These are phyloP conservation scores for Malacoraja senta DNA, from an alignment of 2,797 vertebrate genomes.

Conservation along the genomic window DNA sequence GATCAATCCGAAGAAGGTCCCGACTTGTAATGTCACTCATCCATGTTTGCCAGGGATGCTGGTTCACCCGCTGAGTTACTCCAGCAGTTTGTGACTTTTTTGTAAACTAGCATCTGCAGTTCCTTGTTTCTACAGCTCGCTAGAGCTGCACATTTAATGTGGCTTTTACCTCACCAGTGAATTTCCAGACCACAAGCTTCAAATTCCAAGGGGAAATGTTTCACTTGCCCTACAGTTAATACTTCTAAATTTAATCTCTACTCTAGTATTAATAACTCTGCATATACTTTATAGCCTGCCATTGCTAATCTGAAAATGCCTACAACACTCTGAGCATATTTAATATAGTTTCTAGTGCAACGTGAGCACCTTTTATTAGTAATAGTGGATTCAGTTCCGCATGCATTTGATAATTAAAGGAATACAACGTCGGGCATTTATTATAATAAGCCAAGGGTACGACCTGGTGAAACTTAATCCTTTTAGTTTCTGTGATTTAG, in stretches of 20 bases:
- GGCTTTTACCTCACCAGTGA: no score
- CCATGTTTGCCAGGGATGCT: no score
- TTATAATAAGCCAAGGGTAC: neutral
- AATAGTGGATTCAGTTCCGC: neutral
- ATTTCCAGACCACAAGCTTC: neutral
- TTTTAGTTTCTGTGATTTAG: constrained; percentile 16
- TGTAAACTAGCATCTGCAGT: no score
- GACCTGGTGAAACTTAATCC: neutral
- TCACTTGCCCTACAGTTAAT: neutral
- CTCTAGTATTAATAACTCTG: neutral
- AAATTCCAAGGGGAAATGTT: neutral
- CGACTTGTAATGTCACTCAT: no score
- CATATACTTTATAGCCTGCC: neutral
- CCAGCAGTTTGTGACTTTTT: no score
- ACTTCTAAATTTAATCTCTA: neutral
- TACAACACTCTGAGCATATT: neutral
- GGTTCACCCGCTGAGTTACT: no score
- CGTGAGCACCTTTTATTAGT: neutral
- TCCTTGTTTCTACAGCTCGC: no score
- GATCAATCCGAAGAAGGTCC: no score
- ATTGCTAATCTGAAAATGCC: no score
- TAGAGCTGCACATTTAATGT: no score
- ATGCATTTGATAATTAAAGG: neutral
- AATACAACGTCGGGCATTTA: neutral
- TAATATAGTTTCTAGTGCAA: neutral